Conservation (phyloP, 2,113 vertebrate species). For the Anoplopoma fimbria region DNA sequence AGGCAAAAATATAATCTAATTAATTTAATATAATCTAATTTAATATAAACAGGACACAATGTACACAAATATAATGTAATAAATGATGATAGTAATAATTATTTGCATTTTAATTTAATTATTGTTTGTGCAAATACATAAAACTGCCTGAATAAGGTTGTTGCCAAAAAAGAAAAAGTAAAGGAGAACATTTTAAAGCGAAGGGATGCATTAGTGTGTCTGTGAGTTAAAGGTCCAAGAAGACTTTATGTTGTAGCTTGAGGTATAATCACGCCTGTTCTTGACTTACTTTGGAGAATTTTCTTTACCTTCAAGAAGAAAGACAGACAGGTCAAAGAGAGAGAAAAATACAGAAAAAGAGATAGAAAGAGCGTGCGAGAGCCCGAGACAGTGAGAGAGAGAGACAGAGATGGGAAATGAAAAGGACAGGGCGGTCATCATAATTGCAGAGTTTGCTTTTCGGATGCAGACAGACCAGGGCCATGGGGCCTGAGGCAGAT, state of each 20-base stretch:
- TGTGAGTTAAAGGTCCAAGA: neutral
- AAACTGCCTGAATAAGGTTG: neutral
- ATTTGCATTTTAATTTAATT: neutral
- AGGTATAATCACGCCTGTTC: conserved; percentile 13
- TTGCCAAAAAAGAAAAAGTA: neutral
- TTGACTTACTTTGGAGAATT: neutral
- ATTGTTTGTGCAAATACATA: neutral
- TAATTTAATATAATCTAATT: too few species aligned
- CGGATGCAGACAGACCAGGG: conserved; percentile 81
- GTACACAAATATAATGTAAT: neutral
- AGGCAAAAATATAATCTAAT: neutral
- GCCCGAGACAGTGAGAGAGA: conserved; percentile 23
- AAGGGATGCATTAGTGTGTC: neutral
- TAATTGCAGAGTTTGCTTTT: conserved; percentile 84
- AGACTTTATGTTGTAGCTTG: neutral
- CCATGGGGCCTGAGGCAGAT: conserved; percentile 77
- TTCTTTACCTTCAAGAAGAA: conserved; percentile 23
- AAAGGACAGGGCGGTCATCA: conserved; percentile 82
- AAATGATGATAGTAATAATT: neutral
- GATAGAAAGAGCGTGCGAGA: neutral
- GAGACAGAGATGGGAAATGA: conserved; percentile 78
- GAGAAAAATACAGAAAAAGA: conserved; percentile 25
- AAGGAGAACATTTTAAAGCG: neutral
- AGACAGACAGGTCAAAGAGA: conserved; percentile 28
- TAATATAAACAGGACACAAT: neutral